Evolutionary conservation across 2,888 invertebrate genomes (phyloP).

Genomic region (Allygus modestus): DNA sequence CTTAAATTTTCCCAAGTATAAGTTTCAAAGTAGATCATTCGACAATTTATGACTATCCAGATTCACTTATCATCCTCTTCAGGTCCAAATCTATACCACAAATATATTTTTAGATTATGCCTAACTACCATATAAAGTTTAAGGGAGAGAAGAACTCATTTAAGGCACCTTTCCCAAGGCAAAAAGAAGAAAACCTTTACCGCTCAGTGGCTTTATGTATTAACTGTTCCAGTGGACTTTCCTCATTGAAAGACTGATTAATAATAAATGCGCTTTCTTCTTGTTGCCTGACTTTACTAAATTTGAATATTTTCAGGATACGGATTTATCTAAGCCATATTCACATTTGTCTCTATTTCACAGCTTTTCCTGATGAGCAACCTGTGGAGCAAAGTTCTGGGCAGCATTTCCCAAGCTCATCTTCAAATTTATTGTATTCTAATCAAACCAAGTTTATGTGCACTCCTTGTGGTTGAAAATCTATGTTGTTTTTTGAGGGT

Average conservation of each 20-base stretch:
- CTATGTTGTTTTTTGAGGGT: not conserved
- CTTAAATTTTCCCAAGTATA: no score
- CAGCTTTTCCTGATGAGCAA: constrained; percentile 58
- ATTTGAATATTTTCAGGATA: constrained; percentile 15
- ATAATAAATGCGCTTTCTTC: not conserved
- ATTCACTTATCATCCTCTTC: no score
- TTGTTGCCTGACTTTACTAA: not conserved
- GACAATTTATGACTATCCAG: no score
- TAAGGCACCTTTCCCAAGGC: no score
- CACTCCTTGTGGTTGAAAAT: constrained; percentile 39
- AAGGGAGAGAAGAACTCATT: no score
- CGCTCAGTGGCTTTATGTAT: not conserved
- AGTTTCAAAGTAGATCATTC: no score
- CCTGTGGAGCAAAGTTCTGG: constrained; percentile 50
- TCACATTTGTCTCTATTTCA: constrained; percentile 64
- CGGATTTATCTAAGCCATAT: constrained; percentile 6
- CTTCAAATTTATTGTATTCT: constrained; percentile 53
- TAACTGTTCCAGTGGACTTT: not conserved
- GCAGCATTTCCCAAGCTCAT: constrained; percentile 54
- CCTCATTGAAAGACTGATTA: no score
- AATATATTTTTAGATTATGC: no score
- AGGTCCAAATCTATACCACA: no score
- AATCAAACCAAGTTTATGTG: constrained; percentile 55
- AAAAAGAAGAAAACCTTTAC: no score
- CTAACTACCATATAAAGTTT: no score